Base-by-base conservation (phyloP, 1,140 invertebrate species). In the Eriocheir sinensis region DNA sequence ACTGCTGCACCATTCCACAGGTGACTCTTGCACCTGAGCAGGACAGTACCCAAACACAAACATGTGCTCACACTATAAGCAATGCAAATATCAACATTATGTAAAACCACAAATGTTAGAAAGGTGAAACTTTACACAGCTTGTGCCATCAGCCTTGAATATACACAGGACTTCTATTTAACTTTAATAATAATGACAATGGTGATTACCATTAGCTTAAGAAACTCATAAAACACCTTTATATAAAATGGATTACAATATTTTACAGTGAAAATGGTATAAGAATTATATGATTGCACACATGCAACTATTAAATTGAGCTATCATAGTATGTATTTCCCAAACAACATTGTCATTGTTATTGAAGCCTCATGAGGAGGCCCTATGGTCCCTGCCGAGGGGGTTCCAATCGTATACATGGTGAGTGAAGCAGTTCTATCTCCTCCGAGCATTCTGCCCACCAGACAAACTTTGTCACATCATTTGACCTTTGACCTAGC, bases 391-490 rank as follows among this genome's bases (percentile, higher is more conserved):
- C 86, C 94, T 95, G 94, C 91, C 91, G n/a, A 41, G 91, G 94
- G 94, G 94, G 91, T 95, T 92, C 91, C 94, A 95, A 95, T 92
- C 94, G 94, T 95, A 95, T 95, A 95, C 94, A 95, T 94, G 94
- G 94, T 94, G 94, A 95, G 94, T 95, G 94, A 92, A 95, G 94
- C 94, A 95, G 94, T 93, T 95, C 94, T 95, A 91, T 95, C 94
- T 95, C 94, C 94, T 95, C 94, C 91, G 94, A 95, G 94, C 94
- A 89, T 92, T 80, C 91, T 95, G 91, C 91, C 94, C 94, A 95
- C 94, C 94, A 95, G 94, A 95, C 94, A 95, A 89, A 89, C 94
- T 94, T 94, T 94, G 94, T 94, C 89, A 79, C 89, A 79, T 94
- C 94, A 53, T 94, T 94, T 94, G n/a, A 94, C 94, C 89, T 94